phyloP scores from a whole-genome alignment of 2,797 vertebrate species.

The Petrocephalus schoutedeni region DNA sequence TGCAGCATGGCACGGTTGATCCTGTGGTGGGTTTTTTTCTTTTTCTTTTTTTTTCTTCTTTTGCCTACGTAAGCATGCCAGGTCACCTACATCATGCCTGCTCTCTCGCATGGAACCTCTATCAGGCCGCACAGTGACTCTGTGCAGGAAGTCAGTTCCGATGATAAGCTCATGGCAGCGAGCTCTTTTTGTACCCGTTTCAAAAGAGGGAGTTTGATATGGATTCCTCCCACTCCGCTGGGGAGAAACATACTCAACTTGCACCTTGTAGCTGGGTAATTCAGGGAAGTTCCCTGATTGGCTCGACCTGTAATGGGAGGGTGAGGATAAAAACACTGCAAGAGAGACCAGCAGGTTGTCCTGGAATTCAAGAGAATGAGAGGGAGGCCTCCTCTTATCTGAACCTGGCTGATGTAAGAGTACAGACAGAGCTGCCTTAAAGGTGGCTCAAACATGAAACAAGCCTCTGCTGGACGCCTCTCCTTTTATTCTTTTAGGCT shows the following conservation, averaged over 20 bases:
- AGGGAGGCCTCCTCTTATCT: conserved; percentile 10
- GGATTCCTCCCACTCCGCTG: not conserved
- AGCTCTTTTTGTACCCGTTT: not conserved
- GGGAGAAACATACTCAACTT: not conserved
- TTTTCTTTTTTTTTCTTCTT: not conserved
- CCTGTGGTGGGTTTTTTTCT: not conserved
- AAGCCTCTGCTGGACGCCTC: not conserved
- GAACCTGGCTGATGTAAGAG: not conserved
- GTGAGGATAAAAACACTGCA: not conserved
- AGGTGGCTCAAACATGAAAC: not conserved
- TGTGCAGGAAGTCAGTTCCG: not conserved
- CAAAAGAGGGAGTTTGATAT: not conserved
- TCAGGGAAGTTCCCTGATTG: not conserved
- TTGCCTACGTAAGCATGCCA: not conserved
- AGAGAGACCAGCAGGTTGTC: not conserved
- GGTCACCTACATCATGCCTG: not conserved
- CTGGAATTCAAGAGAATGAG: not conserved
- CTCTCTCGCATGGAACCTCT: not conserved
- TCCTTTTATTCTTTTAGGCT: not conserved
- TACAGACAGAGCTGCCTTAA: not conserved
- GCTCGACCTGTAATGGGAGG: not conserved
- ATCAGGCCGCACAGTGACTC: not conserved
- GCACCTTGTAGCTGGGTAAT: not conserved
- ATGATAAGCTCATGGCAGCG: not conserved
- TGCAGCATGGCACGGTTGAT: not conserved